Percentiles rank a stretch among this genome's conserved stretches.
phyloP scores from a whole-genome alignment of 1,140 invertebrate genomes.

The Thalassaphorura encarpata region DNA sequence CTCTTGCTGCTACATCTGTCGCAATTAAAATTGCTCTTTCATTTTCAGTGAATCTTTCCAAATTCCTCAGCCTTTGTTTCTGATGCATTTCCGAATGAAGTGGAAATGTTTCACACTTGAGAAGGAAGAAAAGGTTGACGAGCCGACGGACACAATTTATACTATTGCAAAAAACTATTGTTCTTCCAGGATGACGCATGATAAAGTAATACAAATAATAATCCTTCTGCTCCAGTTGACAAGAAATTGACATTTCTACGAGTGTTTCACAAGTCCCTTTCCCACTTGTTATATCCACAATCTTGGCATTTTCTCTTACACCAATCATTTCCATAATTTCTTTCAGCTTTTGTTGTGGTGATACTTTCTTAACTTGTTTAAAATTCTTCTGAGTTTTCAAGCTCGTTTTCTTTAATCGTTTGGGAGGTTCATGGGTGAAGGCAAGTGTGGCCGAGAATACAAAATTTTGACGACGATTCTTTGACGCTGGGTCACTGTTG shows the following conservation, averaged over 20 bases:
- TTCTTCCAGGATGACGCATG: constrained; percentile 69
- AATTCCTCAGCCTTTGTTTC: constrained; percentile 82
- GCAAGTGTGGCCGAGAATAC: constrained; percentile 97
- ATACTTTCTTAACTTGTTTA: constrained; percentile 60
- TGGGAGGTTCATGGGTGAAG: constrained; percentile 69
- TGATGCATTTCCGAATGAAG: constrained; percentile 95
- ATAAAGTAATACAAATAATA: constrained; percentile 89
- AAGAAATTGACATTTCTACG: constrained; percentile 69
- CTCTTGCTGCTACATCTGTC: constrained; percentile 94
- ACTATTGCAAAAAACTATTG: constrained; percentile 94
- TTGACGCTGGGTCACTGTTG: constrained; percentile 53
- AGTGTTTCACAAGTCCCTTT: constrained; percentile 70
- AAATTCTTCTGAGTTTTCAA: constrained; percentile 40
- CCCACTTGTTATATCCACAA: constrained; percentile 76
- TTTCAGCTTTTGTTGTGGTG: constrained; percentile 41
- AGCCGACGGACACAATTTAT: constrained; percentile 84
- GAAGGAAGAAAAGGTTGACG: constrained; percentile 64
- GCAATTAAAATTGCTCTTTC: constrained; percentile 73
- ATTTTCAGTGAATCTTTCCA: constrained; percentile 79
- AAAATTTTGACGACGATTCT: constrained; percentile 70
- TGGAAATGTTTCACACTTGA: constrained; percentile 67
- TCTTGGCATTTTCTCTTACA: constrained; percentile 71
- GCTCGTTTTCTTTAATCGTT: constrained; percentile 60
- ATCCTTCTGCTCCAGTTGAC: constrained; percentile 71
- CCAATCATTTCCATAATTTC: constrained; percentile 58